Percentiles rank a stretch among this genome's conserved stretches.
Evolutionary conservation across 2,113 vertebrate species (phyloP).

Genomic region (Crotalus horridus): DNA sequence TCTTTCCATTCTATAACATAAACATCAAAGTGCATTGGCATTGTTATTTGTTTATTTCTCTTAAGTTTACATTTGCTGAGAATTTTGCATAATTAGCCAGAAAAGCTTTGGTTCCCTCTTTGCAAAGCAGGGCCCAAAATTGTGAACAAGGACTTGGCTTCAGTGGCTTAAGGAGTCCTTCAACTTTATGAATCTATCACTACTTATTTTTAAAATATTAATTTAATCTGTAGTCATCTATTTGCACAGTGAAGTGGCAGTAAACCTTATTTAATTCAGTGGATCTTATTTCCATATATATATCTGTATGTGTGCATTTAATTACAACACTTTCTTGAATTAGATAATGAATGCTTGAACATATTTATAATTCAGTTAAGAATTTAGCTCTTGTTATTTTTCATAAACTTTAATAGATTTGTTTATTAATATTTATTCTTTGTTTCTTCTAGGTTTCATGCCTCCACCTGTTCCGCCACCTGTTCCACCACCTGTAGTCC

Average conservation of each 20-base stretch:
- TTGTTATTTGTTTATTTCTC: neutral
- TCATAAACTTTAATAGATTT: neutral
- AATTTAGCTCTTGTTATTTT: neutral
- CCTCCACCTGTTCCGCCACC: conserved; percentile 80
- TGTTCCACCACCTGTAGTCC: conserved; percentile 78
- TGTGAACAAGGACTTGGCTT: neutral
- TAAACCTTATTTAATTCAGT: neutral
- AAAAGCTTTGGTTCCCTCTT: neutral
- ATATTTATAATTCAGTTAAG: neutral
- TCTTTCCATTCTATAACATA: neutral
- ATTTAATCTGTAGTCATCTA: neutral
- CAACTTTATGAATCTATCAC: neutral
- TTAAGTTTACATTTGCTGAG: neutral
- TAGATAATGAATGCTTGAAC: neutral
- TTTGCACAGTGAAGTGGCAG: neutral
- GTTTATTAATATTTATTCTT: neutral
- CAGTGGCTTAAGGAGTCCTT: neutral
- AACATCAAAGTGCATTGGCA: neutral
- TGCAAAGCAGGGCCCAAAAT: neutral
- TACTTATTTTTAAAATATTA: neutral
- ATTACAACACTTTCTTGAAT: neutral
- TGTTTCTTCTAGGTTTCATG: conserved; percentile 79
- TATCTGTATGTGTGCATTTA: neutral
- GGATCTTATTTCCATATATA: neutral
- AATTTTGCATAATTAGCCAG: neutral